Base-by-base conservation (phyloP, 2,888 invertebrate genomes). In the Pycnomerus fuliginosus region DNA sequence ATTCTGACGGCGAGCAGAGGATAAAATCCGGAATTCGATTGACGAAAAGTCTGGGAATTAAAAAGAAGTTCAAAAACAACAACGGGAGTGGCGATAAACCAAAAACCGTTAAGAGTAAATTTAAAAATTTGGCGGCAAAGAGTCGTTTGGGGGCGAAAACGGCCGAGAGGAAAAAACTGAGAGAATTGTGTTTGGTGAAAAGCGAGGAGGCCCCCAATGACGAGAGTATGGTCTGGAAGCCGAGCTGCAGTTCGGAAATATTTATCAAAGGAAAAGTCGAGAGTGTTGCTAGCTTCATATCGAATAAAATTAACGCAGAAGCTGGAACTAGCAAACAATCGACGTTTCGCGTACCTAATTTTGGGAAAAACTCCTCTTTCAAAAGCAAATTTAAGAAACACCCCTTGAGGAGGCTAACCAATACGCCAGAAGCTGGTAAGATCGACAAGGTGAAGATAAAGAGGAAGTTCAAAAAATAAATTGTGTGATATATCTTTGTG, bases 181-280 rank as follows among this genome's bases (percentile, higher is more conserved):
- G 62, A 14, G 71, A 71, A 42, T 70, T 72, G 24, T 68, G 70
- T 43, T 69, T 69, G 42, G 59, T 71, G 27, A 71, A 70, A 52
- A 62, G 59, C 40, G 56, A 51, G 28, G 65, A 65, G 30, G 67
- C 67, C n/a, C 71, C 70, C 51, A 64, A 64, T 31, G 65, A 68
- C 10, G 70, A 71, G 29, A 68, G 65, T 48, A 52, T 70, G 39
- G 62, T 68, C 1, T 71, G 71, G 72, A 63, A 66, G 11, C 52
- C 55, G 1, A 53, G 55, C 12, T 50, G 56, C 3, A 60, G 59
- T 24, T 58, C 67, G 2, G 68, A 68, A 17, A 62, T 70, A 3
- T 69, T 61, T 38, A 62, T 66, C 2, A 55, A 62, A 24, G 62
- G 59, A 24, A 25, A 15, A 36, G 16, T 7, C 22, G 1, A 17